Percentiles rank a stretch among this genome's conserved stretches.
These are phyloP conservation scores for Emydoidea blandingii DNA, from an alignment of 2,797 vertebrate genomes.

Conservation along the genomic window DNA sequence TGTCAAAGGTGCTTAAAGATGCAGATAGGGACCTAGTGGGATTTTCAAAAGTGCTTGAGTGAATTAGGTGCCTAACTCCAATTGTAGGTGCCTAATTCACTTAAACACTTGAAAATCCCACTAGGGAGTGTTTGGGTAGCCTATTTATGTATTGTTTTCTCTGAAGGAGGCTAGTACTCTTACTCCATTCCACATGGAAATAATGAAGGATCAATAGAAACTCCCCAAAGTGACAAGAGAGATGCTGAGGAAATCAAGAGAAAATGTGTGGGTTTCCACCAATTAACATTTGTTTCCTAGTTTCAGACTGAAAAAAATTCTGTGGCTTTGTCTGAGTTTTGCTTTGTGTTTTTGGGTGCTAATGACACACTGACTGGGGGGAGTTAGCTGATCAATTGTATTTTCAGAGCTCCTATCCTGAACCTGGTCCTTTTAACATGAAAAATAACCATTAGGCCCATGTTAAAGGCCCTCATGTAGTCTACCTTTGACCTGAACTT, in stretches of 20 bases:
- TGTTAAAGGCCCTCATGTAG: neutral
- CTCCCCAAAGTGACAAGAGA: neutral
- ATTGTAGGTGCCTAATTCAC: neutral
- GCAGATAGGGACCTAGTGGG: neutral
- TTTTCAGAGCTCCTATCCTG: neutral
- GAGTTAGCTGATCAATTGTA: neutral
- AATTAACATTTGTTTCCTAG: neutral
- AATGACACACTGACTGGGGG: accelerated
- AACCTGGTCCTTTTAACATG: neutral
- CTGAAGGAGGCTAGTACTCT: neutral
- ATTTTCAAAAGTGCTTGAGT: neutral
- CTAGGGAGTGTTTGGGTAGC: neutral
- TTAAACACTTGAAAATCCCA: neutral
- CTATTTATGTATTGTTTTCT: neutral
- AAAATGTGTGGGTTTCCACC: neutral
- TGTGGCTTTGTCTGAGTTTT: neutral
- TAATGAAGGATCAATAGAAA: neutral
- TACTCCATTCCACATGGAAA: neutral
- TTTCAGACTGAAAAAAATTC: neutral
- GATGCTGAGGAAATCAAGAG: neutral
- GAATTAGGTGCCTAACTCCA: neutral
- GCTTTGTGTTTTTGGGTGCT: neutral
- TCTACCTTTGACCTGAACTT: neutral
- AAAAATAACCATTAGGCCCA: neutral
- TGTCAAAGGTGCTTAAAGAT: neutral